phyloP scores from a whole-genome alignment of 2,797 vertebrate genomes.

The Bovichtus variegatus region DNA sequence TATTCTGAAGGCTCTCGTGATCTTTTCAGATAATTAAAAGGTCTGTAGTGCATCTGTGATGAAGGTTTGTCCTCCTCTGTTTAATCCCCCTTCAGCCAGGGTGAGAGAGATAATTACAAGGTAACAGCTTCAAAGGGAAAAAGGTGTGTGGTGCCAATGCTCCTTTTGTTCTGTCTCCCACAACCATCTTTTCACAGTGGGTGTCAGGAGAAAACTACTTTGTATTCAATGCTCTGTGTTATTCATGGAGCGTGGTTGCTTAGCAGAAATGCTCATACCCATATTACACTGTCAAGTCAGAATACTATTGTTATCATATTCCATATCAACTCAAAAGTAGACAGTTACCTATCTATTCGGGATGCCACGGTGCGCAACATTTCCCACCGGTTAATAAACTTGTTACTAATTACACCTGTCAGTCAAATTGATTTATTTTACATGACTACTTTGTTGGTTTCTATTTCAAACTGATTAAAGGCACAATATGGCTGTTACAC shows the following conservation, averaged over 20 bases:
- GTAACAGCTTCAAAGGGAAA: constrained; percentile 48
- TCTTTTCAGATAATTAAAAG: constrained; percentile 57
- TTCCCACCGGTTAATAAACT: too few relatives aligned
- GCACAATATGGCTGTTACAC: not conserved
- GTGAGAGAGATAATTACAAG: constrained; percentile 65
- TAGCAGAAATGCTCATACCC: not conserved
- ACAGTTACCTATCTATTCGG: not conserved
- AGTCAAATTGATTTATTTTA: not conserved
- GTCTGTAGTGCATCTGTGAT: constrained; percentile 19
- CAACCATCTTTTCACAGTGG: constrained; percentile 32
- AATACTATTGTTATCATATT: not conserved
- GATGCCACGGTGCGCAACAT: too few relatives aligned
- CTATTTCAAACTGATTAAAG: not conserved
- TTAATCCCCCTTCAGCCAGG: constrained; percentile 34
- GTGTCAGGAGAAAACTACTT: constrained; percentile 7
- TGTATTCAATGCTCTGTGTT: constrained; percentile 21
- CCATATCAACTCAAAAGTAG: not conserved
- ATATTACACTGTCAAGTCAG: not conserved
- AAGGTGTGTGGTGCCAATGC: constrained; percentile 24
- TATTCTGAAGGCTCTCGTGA: constrained; percentile 17
- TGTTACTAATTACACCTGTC: too few relatives aligned
- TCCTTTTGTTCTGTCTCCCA: constrained; percentile 42
- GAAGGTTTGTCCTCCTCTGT: constrained; percentile 39
- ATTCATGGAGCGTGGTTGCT: constrained; percentile 10
- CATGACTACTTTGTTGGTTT: not conserved